A percentile compares a stretch with the other conserved stretches of the same genome.
Evolutionary conservation across 1,140 invertebrate genomes (phyloP).

Genomic region (Delia radicum): DNA sequence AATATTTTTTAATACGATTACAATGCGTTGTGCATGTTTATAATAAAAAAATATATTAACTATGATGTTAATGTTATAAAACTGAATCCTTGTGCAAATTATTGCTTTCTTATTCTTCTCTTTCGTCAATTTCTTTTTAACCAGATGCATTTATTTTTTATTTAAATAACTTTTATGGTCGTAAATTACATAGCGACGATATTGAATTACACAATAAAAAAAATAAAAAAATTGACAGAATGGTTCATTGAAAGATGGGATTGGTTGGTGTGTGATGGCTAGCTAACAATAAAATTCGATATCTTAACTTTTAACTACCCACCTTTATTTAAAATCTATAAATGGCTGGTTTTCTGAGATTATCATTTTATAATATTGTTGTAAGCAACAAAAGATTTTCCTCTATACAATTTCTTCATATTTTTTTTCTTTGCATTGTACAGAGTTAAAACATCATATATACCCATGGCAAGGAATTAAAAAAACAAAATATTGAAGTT

Average conservation of each 20-base stretch:
- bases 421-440: not conserved
- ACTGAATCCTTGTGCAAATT: not conserved
- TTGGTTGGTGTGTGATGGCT: not conserved
- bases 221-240: not conserved
- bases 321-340: not conserved
- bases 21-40: not conserved
- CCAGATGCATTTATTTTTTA: constrained; percentile 1
- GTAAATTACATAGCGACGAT: not conserved
- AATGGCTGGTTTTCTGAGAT: not conserved
- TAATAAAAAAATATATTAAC: not conserved
- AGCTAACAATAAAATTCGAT: not conserved
- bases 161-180: constrained; percentile 2
- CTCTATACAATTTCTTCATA: not conserved
- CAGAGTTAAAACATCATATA: not conserved
- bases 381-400: not conserved
- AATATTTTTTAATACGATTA: not conserved
- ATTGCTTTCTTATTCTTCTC: not conserved
- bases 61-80: not conserved
- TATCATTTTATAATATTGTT: not conserved
- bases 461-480: not conserved
- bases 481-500: not conserved
- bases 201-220: not conserved
- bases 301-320: not conserved
- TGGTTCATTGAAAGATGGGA: not conserved
- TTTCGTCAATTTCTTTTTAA: not conserved